A percentile compares a stretch with the other conserved stretches of the same genome.
Conservation (phyloP, 1,140 invertebrate genomes). For the Macrobrachium nipponense region DNA sequence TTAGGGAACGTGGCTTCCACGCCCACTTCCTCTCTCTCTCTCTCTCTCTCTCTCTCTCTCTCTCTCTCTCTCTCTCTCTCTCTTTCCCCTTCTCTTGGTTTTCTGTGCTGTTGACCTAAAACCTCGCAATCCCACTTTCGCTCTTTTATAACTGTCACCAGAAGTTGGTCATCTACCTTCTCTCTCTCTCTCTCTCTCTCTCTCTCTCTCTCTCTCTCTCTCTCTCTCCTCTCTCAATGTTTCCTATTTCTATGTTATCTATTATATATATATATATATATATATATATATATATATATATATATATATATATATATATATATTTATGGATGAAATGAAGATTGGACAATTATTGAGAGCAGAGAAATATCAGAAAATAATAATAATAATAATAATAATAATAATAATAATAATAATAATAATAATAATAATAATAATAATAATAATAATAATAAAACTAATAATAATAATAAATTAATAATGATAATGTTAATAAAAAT, state of each 20-base stretch:
- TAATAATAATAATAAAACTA: background rate
- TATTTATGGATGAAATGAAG: too few species aligned
- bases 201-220: background rate
- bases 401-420: background rate
- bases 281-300: too few species aligned
- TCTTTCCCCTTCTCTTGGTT: background rate
- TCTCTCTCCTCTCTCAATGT: too few species aligned
- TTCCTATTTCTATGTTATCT: too few species aligned
- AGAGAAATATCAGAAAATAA: background rate
- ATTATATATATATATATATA: too few species aligned
- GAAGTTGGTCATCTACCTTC: background rate
- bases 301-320: too few species aligned
- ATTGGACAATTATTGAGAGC: background rate
- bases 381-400: background rate
- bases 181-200: background rate
- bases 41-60: too few species aligned
- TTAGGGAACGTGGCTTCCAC: background rate
- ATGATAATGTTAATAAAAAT: background rate
- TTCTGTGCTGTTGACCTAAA: background rate
- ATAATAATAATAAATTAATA: background rate
- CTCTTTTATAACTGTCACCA: background rate
- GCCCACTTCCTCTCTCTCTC: background rate
- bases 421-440: background rate
- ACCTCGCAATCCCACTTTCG: background rate
- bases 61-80: constrained; percentile 7